Base-by-base conservation (phyloP, 1,140 invertebrate species). In the Pristionchus pacificus region DNA sequence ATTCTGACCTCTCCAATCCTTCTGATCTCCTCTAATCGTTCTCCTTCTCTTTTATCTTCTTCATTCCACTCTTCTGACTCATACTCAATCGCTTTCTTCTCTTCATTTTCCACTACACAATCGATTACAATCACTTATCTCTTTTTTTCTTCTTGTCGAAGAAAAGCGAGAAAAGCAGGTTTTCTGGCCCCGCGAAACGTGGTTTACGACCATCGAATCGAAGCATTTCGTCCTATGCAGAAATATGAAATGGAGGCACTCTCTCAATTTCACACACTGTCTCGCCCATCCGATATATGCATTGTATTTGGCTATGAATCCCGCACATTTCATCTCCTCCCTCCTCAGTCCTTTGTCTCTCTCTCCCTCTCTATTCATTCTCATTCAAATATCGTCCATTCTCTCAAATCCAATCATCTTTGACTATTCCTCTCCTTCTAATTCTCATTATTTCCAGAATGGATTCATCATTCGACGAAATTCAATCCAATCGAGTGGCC, bases 341-440 rank as follows among this genome's bases (percentile, higher is more conserved):
- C 29, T 60, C 59, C 25, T 27, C 25, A 27, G 59, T 27, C 10
- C 2, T 19, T 60, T 28, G n/a, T 60, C 13, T 2, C 59, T 13
- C 2, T 13, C n/a, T 15, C 1, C 13, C n/a, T 19, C 38, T 29
- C 57, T 30, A 57, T 58, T 29, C 59, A 15, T 30, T 57, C 29
- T 65, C 30, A 49, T 49, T 57, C 24, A 14, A 13, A 30, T 24
- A 66, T 38, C 59, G 65, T 31, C 49, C 65, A 66, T 13, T 66
- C 65, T 66, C 65, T 66, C 49, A 57, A 58, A 66, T 66, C 65
- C 59, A 38, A 58, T 66, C 65, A n/a, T 24, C 59, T n/a, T n/a
- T 66, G 57, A 58, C 31, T 66, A 57, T 66, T 32, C 30, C 27
- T 49, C 59, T 38, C 65, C 33, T 58, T 30, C 31, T 57, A 38